A percentile compares a stretch with the other conserved stretches of the same genome.
Evolutionary conservation across 2,797 vertebrate genomes (phyloP).

Genomic region (Dipus sagitta): DNA sequence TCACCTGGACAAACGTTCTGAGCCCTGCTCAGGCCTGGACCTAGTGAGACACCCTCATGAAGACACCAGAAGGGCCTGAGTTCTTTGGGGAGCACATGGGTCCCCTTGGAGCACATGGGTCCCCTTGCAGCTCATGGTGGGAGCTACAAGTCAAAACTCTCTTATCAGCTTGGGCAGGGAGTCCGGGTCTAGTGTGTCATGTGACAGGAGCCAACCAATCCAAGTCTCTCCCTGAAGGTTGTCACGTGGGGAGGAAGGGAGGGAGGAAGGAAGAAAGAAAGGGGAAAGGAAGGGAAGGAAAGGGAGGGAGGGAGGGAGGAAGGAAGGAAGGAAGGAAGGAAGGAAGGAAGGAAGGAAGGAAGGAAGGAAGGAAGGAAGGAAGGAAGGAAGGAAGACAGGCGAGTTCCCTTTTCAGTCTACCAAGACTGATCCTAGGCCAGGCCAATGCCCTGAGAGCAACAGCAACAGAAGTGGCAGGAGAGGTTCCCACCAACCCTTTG

Average conservation of each 20-base stretch:
- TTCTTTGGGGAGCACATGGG: neutral
- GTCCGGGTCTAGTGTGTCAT: neutral
- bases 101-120: neutral
- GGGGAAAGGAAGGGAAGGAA: too few relatives aligned
- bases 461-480: neutral
- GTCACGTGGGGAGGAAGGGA: fast-evolving
- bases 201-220: neutral
- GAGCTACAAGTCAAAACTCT: neutral
- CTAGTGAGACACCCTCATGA: neutral
- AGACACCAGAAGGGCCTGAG: neutral
- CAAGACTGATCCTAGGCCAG: neutral
- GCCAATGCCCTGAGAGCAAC: neutral
- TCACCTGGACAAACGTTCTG: fast-evolving
- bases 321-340: fast-evolving
- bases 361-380: too few relatives aligned
- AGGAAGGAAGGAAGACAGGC: too few relatives aligned
- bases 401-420: neutral
- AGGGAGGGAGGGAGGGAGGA: too few relatives aligned
- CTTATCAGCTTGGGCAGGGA: neutral
- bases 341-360: too few relatives aligned
- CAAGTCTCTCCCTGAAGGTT: neutral
- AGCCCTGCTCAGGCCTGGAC: neutral
- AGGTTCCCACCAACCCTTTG: neutral
- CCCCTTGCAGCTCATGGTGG: neutral
- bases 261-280: too few relatives aligned